Evolutionary conservation across 2,888 invertebrate genomes (phyloP), one percentile per base, ranked within the genome.

Genomic region (Eurytoma adleriae): DNA sequence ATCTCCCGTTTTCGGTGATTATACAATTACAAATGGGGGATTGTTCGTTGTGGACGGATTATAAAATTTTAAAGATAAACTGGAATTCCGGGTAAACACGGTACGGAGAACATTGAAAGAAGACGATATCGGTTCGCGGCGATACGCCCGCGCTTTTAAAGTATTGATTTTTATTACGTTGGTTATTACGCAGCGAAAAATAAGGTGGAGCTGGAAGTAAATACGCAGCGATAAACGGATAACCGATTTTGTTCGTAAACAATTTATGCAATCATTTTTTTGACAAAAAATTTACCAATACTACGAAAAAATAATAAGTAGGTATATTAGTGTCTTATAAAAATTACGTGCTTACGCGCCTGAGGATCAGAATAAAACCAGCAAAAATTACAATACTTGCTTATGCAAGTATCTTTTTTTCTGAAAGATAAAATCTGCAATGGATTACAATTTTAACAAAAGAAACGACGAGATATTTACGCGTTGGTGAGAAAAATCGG

Each of bases 11-110:
- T 62, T 52, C 24, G 30, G 18, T 30, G 48, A 66, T 78, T 78
- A 67, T 24, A 54, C 50, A 68, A 61, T 68, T 68, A n/a, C 40
- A 61, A 64, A 78, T 59, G 24, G n/a, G n/a, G 27, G 48, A 56
- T 70, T 54, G 27, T 30, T 16, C 20, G 40, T 27, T 59, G 50
- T 54, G n/a, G 13, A 20, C 18, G 13, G 56, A 66, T 78, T 78
- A 78, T 57, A 40, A 48, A 54, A 66, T 71, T 70, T 57, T 18
- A 13, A 24, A 3, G 50, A 54, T 72, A 54, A 64, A 16, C 54
- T 14, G 10, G n/a, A 18, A 59, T 70, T 77, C 66, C 4, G 50
- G 3, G 67, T 10, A 78, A 78, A 78, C 40, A 71, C 16, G 30
- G 57, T 20, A 67, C 18, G n/a, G 50, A 59, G 59, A 30, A 62